Evolutionary conservation across 2,113 vertebrate species (phyloP).

Genomic region (Phylloscopus trochilus): DNA sequence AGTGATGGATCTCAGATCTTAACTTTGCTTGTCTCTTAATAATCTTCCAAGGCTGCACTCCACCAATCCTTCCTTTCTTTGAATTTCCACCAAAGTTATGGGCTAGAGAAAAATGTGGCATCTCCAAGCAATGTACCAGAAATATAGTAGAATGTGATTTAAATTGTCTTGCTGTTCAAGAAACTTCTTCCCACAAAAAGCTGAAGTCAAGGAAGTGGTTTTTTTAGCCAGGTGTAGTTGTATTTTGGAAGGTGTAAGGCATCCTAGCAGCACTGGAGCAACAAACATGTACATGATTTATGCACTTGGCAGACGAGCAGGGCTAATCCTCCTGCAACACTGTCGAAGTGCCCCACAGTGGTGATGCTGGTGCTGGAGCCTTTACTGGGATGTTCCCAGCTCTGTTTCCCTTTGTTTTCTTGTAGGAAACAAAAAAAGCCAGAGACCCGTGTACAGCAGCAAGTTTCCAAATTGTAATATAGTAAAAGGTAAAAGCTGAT

Average conservation of each 20-base stretch:
- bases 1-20: background rate
- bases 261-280: background rate
- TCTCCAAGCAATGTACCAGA: background rate
- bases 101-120: background rate
- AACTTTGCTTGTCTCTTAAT: background rate
- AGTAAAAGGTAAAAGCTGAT: background rate
- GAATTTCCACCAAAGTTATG: accelerated
- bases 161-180: background rate
- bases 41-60: background rate
- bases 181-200: background rate
- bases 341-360: accelerated
- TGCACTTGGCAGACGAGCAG: background rate
- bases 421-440: background rate
- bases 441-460: accelerated
- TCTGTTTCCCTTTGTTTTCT: background rate
- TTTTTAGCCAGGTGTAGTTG: background rate
- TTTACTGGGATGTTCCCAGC: background rate
- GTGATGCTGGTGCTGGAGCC: background rate
- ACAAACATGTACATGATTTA: accelerated
- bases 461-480: background rate
- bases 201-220: background rate
- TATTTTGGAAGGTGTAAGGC: background rate
- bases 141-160: background rate
- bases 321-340: background rate
- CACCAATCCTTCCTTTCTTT: background rate